Percentiles rank a stretch among this genome's conserved stretches.
Conservation (phyloP, 2,888 invertebrate genomes). For the Choristoneura rosaceana region DNA sequence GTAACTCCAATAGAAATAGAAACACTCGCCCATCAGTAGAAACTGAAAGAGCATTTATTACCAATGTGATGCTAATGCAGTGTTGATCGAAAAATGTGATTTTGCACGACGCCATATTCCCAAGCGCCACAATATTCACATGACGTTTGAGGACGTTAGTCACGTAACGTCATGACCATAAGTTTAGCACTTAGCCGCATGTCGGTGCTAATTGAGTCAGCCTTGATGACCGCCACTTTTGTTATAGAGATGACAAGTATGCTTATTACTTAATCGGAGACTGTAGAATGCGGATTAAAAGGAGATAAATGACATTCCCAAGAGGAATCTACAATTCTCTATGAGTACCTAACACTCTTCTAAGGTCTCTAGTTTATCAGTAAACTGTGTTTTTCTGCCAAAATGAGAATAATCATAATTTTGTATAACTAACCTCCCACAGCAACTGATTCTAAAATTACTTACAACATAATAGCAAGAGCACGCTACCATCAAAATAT, state of each 20-base stretch:
- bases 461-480: conserved; percentile 19
- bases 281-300: background rate
- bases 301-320: background rate
- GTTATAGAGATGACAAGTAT: conserved; percentile 27
- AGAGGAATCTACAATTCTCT: too few relatives aligned
- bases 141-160: conserved; percentile 44
- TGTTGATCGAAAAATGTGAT: background rate
- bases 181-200: conserved; percentile 58
- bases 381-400: background rate
- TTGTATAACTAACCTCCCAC: background rate
- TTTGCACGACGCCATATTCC: conserved; percentile 27
- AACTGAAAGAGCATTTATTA: background rate
- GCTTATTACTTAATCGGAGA: conserved; percentile 27
- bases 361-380: background rate
- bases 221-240: conserved; percentile 54
- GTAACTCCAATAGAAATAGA: background rate
- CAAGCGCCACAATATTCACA: conserved; percentile 43
- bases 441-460: conserved; percentile 1
- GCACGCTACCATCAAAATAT: conserved; percentile 37
- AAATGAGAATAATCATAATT: background rate
- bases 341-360: too few relatives aligned
- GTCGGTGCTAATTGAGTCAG: conserved; percentile 63
- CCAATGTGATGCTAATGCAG: background rate
- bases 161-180: conserved; percentile 60
- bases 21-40: background rate